Conservation (phyloP, 1,140 invertebrate genomes). For the Drosophila malerkotliana region DNA sequence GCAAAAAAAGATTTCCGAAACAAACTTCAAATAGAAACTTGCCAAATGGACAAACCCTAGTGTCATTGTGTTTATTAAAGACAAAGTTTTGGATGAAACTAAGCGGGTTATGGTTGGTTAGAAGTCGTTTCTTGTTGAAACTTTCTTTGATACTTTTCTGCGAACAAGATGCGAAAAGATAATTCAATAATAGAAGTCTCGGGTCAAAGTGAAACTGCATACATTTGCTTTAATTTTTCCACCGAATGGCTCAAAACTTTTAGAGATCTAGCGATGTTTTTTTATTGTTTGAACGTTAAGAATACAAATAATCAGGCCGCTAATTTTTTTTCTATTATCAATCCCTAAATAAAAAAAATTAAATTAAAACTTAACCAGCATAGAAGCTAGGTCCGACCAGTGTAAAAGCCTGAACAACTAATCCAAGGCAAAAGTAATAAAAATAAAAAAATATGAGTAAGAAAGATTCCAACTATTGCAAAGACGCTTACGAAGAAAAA, state of each 20-base stretch:
- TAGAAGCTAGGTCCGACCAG: too few species aligned
- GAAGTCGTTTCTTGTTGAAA: neutral
- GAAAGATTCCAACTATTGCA: too few species aligned
- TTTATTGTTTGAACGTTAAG: neutral
- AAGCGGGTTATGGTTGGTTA: slow-evolving; percentile 21
- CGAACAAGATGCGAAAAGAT: neutral
- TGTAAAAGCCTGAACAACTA: too few species aligned
- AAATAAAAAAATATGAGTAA: too few species aligned
- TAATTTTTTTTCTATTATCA: too few species aligned
- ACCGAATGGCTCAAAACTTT: slow-evolving; percentile 13
- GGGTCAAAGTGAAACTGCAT: neutral
- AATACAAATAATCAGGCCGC: too few species aligned
- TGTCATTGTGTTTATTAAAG: slow-evolving; percentile 34
- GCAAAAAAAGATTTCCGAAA: slow-evolving; percentile 12
- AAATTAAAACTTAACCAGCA: too few species aligned
- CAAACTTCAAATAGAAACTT: slow-evolving; percentile 8
- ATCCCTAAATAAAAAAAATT: too few species aligned
- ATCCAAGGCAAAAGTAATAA: too few species aligned
- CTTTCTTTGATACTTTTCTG: neutral
- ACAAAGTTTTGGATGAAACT: slow-evolving; percentile 8
- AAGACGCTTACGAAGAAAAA: too few species aligned
- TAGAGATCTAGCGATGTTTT: neutral
- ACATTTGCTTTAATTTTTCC: slow-evolving; percentile 7
- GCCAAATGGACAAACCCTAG: neutral
- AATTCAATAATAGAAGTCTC: slow-evolving; percentile 22